Evolutionary conservation across 1,140 invertebrate genomes (phyloP), one percentile per base, ranked within the genome.

Genomic region (Cydia amplana): DNA sequence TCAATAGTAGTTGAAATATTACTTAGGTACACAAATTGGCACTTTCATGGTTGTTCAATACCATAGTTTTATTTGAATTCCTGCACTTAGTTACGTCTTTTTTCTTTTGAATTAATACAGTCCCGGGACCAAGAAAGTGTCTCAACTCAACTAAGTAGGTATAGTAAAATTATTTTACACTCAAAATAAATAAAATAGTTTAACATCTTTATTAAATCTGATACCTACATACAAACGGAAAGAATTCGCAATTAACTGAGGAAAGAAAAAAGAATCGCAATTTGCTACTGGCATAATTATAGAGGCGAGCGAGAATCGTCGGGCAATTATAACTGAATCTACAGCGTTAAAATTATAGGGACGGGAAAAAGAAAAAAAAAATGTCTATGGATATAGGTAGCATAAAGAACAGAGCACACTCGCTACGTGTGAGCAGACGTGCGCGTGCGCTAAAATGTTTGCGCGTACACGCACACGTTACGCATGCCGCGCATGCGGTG

Each of bases 281-380:
- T 18, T 70, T 36, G 65, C 65, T 70, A 70, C 65, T 40, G 55
- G 18, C 32, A 12, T 70, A 70, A 70, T 70, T 70, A 36, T 10
- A 70, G 55, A 23, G 65, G 6, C 28, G 10, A 40, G 65, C 65
- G 36, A 70, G 28, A 10, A 70, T 18, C 32, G 32, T 18, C 28
- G 16, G 23, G n/a, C 65, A 70, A 70, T 70, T 70, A 70, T 70
- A 70, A 40, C 65, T 70, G 65, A 70, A 18, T 70, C 65, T 20
- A 36, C 18, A 40, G 65, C 32, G 64, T 70, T 70, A 70, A 70
- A 43, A 70, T 43, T 70, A 70, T 70, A 70, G 65, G n/a, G 16
- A 40, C 36, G 6, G 7, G 1, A 36, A 18, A 40, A 70, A 43
- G n/a, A 40, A 70, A 18, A 20, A 10, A 20, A 36, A 20, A 36